Base-by-base conservation (phyloP, 2,113 vertebrate species). In the Dicentrarchus labrax region DNA sequence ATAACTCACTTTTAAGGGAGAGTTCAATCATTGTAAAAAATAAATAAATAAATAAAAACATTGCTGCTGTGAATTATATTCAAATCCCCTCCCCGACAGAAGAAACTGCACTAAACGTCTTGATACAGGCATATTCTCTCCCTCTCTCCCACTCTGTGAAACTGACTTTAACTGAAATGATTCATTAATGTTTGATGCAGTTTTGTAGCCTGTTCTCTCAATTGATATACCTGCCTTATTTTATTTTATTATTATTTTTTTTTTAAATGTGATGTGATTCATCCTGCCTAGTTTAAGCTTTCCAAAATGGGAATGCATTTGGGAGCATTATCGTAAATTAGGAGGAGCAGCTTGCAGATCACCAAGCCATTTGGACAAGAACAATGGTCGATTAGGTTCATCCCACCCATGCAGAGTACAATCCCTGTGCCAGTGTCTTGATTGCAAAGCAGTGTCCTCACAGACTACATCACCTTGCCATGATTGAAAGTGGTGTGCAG, bases 311-410 rank as follows among this genome's bases (percentile, higher is more conserved):
- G 51, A 22, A 65, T 61, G 59, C 38, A 81, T 89, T 76, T 56
- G 69, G 66, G 67, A 80, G 56, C 45, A 80, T 79, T 71, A 48
- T 76, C 39, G 15, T 76, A 81, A 86, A 86, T 76, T 76, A 83
- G 78, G 57, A 73, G 73, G 54, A 89, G 74, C 91, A 91, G 76
- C 81, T 86, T 86, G 83, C 76, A 74, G 86, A 86, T 84, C 73
- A 86, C 73, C 51, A 38, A 84, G 80, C 88, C 86, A 87, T 85
- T 90, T 86, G 73, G 83, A 83, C 59, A 24, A 72, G 86, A 88
- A 85, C 80, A 83, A 70, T 88, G 85, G 66, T 86, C 83, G 62
- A 86, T 89, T 91, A 83, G 89, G 81, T 76, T 86, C 73, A 80
- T 85, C 60, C 76, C 84, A 72, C 83, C 87, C 83, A 65, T 89